Evolutionary conservation across 2,113 vertebrate genomes (phyloP).

Genomic region (Pedionomus torquatus): DNA sequence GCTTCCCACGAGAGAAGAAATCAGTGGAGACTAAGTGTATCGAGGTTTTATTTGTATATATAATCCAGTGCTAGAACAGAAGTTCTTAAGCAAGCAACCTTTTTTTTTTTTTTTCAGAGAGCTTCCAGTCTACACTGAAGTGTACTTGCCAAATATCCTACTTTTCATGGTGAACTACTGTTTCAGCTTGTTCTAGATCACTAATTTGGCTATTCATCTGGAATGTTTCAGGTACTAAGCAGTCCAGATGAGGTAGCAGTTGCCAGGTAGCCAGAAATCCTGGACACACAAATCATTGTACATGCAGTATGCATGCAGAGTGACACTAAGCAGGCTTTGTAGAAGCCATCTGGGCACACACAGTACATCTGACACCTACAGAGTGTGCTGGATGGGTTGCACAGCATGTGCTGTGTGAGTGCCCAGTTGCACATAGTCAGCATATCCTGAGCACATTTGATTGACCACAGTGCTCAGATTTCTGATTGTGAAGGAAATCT

Average conservation of each 20-base stretch:
- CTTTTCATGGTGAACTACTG: background rate
- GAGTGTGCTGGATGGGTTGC: background rate
- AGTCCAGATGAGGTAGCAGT: background rate
- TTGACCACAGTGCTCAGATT: background rate
- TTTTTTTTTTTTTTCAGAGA: background rate
- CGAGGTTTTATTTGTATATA: background rate
- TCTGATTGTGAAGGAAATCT: background rate
- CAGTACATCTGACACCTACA: rapidly evolving
- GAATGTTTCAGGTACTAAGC: background rate
- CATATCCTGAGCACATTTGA: background rate
- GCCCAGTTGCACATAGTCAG: background rate
- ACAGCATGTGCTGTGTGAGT: rapidly evolving
- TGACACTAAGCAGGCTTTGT: background rate
- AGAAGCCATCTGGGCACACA: background rate
- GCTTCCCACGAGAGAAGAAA: background rate
- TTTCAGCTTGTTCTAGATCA: background rate
- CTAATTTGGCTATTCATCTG: background rate
- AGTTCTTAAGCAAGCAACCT: background rate
- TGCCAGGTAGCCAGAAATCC: background rate
- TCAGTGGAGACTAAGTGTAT: background rate
- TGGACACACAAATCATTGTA: background rate
- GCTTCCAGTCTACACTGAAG: background rate
- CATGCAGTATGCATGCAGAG: background rate
- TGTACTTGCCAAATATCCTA: background rate
- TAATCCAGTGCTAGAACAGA: background rate